Percentiles rank a stretch among this genome's conserved stretches.
These are phyloP conservation scores for Phenganax stokvisi DNA, from an alignment of 92 coral and sea anemone genomes.

Conservation along the genomic window DNA sequence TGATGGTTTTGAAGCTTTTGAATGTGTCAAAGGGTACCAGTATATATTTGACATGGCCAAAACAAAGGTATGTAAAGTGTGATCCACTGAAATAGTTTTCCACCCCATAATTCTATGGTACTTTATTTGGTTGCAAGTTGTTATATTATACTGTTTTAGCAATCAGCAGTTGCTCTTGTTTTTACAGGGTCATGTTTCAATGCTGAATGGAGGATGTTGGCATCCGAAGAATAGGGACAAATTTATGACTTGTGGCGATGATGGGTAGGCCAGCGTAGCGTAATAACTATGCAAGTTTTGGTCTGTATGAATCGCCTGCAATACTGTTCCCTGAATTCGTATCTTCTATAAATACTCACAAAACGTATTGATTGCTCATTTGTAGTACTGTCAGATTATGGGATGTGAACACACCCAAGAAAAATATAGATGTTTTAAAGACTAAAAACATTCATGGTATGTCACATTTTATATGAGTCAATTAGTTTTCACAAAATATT, in stretches of 20 bases:
- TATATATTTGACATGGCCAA: slow-evolving; percentile 88
- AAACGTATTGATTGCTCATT: neutral
- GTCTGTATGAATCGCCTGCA: neutral
- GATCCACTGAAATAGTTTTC: too few species aligned
- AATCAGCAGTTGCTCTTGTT: neutral
- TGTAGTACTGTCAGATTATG: slow-evolving; percentile 83
- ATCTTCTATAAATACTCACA: too few species aligned
- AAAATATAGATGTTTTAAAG: slow-evolving; percentile 83
- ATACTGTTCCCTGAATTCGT: too few species aligned
- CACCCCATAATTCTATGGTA: too few species aligned
- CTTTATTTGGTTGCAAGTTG: neutral
- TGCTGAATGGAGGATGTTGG: slow-evolving; percentile 92
- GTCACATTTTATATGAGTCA: neutral
- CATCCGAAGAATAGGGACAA: slow-evolving; percentile 82
- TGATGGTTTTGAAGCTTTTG: slow-evolving; percentile 89
- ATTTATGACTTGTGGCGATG: slow-evolving; percentile 90
- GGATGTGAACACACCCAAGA: slow-evolving; percentile 84
- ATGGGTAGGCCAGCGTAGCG: slow-evolving; percentile 61
- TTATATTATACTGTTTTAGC: neutral
- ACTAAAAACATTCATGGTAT: slow-evolving; percentile 82
- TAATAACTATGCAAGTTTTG: neutral
- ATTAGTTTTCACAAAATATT: neutral
- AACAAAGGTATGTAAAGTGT: slow-evolving; percentile 72
- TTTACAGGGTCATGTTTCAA: slow-evolving; percentile 82
- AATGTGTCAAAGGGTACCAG: slow-evolving; percentile 94